Evolutionary conservation across 2,888 invertebrate species (phyloP), one percentile per base, ranked within the genome.

Genomic region (Sialis lutaria): DNA sequence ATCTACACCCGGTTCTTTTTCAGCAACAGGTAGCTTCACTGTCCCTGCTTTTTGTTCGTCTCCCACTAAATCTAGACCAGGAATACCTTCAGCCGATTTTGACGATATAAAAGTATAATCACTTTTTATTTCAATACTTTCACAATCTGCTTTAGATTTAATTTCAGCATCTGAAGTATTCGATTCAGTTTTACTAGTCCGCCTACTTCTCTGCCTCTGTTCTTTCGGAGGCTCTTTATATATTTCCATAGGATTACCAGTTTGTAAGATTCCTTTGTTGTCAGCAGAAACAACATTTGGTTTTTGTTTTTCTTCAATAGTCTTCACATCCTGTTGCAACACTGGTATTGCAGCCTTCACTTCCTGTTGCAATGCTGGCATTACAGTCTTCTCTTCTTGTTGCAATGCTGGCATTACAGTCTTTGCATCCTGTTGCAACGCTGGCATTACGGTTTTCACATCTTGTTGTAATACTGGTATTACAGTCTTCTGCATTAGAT

Each of bases 41-140:
- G 40, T 30, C 9, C 37, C 32, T 44, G 48, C 6, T 37, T 37
- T 37, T 40, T 64, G 64, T 49, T 53, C 58, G 5, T 73, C 72
- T 51, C 68, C 69, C 7, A 80, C 76, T 50, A 83, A 69, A 68
- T 84, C 83, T 48, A 84, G 67, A 0, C 84, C 84, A 7, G 84
- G 84, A 57, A 84, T 84, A 40, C 75, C 77, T 55, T 73, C 74
- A 45, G 58, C 55, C 31, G 56, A 49, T 8, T 37, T 48, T 33
- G 33, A 42, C 31, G 47, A 33, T 10, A 42, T 33, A 42, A 47
- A 48, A 37, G 12, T 42, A 47, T 34, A 48, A 42, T 34, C 22
- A 9, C 31, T n/a, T 43, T 43, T 41, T 30, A 6, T 13, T 8
- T 30, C n/a, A 22, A 8, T 31, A 30, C 39, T 31, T 22, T 39